A percentile compares a stretch with the other conserved stretches of the same genome.
Conservation (phyloP, 2,113 vertebrate genomes). For the Bombycilla garrulus region DNA sequence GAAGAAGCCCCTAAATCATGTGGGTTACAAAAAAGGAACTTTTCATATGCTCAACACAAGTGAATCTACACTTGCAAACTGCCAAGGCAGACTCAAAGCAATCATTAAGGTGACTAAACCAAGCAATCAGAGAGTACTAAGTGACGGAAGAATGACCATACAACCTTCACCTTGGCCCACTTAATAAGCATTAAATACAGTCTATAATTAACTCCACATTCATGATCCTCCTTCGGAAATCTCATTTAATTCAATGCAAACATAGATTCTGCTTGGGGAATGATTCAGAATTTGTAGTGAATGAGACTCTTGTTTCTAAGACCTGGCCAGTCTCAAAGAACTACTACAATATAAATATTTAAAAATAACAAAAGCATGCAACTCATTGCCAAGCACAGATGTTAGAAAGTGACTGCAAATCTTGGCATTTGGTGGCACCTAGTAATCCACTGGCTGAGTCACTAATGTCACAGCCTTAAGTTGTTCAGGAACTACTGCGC, state of each 20-base stretch:
- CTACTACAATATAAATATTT: constrained; percentile 52
- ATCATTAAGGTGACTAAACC: background rate
- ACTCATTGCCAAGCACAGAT: constrained; percentile 34
- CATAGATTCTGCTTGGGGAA: background rate
- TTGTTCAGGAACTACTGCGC: background rate
- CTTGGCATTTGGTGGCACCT: constrained; percentile 47
- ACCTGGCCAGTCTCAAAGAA: constrained; percentile 29
- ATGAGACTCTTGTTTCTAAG: constrained; percentile 18
- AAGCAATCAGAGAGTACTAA: background rate
- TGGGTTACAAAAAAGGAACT: background rate
- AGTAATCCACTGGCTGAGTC: constrained; percentile 1
- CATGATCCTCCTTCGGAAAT: background rate
- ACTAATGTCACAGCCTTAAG: background rate
- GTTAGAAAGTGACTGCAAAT: constrained; percentile 24
- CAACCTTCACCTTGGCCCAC: background rate
- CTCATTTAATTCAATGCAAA: background rate
- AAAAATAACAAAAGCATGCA: constrained; percentile 40
- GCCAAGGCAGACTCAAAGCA: background rate
- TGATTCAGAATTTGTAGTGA: constrained; percentile 19
- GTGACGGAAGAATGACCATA: background rate
- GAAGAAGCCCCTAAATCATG: background rate
- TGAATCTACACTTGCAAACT: background rate
- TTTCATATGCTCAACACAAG: background rate
- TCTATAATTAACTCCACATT: background rate
- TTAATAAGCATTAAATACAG: background rate